These are phyloP conservation scores for Phoxinus dragarum DNA, from an alignment of 2,797 vertebrate genomes.

Conservation along the genomic window DNA sequence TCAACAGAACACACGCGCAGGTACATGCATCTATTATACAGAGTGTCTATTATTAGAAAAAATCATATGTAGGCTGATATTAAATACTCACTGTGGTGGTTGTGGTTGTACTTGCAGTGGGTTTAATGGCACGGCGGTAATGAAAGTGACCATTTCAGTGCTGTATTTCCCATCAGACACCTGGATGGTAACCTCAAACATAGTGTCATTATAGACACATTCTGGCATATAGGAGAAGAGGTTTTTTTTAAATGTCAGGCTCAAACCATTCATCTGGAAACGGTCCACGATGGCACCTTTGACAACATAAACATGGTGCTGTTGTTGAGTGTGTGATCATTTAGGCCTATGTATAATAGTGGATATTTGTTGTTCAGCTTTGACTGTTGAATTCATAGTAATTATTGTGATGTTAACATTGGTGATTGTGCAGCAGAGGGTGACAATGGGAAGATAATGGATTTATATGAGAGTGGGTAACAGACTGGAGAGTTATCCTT, in stretches of 20 bases:
- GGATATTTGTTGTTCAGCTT: too few species aligned
- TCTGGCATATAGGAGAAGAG: constrained; percentile 14
- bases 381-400: too few species aligned
- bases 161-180: constrained; percentile 55
- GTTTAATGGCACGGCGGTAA: constrained; percentile 35
- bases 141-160: constrained; percentile 36
- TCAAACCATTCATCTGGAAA: constrained; percentile 45
- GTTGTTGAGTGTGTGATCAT: too few species aligned
- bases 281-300: constrained; percentile 45
- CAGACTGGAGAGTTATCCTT: constrained; percentile 55
- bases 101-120: too few species aligned
- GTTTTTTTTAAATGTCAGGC: constrained; percentile 36
- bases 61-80: neutral
- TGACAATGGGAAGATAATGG: constrained; percentile 49
- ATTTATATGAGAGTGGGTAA: constrained; percentile 44
- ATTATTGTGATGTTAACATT: too few species aligned
- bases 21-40: neutral
- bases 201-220: constrained; percentile 17
- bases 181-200: constrained; percentile 51
- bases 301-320: neutral
- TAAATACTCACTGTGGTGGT: neutral
- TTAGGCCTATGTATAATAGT: too few species aligned
- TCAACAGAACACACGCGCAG: neutral
- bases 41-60: neutral
- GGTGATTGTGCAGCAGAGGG: constrained; percentile 20